These are phyloP conservation scores for Arion vulgaris DNA, from an alignment of 1,140 invertebrate genomes.

Conservation along the genomic window DNA sequence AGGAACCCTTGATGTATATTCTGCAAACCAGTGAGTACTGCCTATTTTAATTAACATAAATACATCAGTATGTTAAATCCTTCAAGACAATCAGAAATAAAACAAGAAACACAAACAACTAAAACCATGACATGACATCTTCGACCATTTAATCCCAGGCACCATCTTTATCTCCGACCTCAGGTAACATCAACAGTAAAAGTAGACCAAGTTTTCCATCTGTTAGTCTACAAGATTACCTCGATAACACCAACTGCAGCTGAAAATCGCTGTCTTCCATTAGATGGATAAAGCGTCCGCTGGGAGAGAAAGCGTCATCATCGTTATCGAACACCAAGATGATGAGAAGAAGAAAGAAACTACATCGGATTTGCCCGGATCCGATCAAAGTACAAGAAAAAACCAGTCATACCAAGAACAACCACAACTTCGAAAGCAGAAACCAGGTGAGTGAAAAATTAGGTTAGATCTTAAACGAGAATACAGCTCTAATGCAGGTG, in stretches of 20 bases:
- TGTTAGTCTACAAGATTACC: not conserved
- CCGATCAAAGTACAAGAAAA: not conserved
- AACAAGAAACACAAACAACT: slow-evolving; percentile 29
- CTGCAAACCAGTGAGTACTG: slow-evolving; percentile 57
- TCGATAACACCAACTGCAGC: slow-evolving; percentile 37
- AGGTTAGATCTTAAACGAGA: too few relatives aligned
- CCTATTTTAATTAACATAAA: slow-evolving; percentile 58
- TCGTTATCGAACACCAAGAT: slow-evolving; percentile 4
- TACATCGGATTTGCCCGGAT: slow-evolving; percentile 16
- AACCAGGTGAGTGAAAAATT: slow-evolving; percentile 13
- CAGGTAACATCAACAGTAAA: slow-evolving; percentile 10
- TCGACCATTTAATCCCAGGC: slow-evolving; percentile 15
- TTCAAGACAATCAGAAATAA: slow-evolving; percentile 45
- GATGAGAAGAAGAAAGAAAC: slow-evolving; percentile 22
- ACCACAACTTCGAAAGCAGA: not conserved
- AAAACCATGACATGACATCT: slow-evolving; percentile 14
- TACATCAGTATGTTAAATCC: slow-evolving; percentile 58
- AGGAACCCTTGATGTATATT: slow-evolving; percentile 49
- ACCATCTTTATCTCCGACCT: slow-evolving; percentile 12
- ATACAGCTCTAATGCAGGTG: too few relatives aligned
- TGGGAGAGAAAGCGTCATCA: slow-evolving; percentile 35
- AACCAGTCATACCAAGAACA: slow-evolving; percentile 17
- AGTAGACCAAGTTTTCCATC: slow-evolving; percentile 21
- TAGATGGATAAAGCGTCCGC: slow-evolving; percentile 40
- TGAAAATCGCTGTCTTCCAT: too few relatives aligned